Evolutionary conservation across 2,888 invertebrate genomes (phyloP), one percentile per base, ranked within the genome.

Genomic region (Scelioninae gen. 1): DNA sequence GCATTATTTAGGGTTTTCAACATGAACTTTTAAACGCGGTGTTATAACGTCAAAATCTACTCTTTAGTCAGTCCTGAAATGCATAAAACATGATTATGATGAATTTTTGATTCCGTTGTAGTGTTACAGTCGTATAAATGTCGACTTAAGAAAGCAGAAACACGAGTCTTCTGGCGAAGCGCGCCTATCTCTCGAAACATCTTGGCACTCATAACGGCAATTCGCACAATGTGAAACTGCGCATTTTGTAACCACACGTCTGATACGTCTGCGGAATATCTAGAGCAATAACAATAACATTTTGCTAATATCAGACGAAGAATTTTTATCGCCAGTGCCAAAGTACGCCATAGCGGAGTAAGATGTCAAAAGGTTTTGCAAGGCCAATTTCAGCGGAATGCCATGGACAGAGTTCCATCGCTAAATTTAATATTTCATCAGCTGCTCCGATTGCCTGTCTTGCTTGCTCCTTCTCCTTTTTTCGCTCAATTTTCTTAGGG

Each of bases 381-480:
- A 40, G 31, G 13, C 11, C 68, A 55, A 68, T 68, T 68, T 53
- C 4, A 43, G 32, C 15, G 55, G 68, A 55, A 68, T 68, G 68
- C 43, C 55, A 68, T 53, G 53, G 53, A 38, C 65, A 23, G 16
- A 45, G 45, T 45, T 43, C 62, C 62, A 40, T 13, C 45, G 32
- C 15, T 56, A 55, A 69, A 69, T 69, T 69, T 47, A 69, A 68
- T 69, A 58, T 69, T 69, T 69, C 69, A 58, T 58, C 69, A 47
- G 56, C 47, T 47, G 34, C 47, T 10, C 23, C 47, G 9, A 5
- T 49, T 58, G 43, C 47, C 47, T 58, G 4, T 7, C 43, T 10
- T 43, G 43, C 11, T 32, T 15, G 16, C 3, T 9, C 13, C 51
- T 9, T 11, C 11, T 11, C 16, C 38, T 65, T 65, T 47, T 63